These are phyloP conservation scores for Drosophila obscura DNA, from an alignment of 1,140 invertebrate species.

Conservation along the genomic window DNA sequence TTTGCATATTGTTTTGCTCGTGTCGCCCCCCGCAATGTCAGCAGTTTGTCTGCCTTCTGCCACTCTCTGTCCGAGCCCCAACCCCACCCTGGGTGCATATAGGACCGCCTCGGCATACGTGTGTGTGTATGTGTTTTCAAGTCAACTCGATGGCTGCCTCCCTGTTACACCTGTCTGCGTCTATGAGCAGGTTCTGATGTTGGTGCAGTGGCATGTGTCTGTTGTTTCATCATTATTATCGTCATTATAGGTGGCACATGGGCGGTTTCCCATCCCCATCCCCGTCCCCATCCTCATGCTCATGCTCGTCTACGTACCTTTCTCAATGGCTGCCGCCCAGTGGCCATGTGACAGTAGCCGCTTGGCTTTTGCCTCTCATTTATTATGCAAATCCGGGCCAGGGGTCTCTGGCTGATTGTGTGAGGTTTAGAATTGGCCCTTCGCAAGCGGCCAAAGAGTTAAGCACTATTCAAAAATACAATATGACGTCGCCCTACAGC, in stretches of 20 bases:
- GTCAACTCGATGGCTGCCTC: constrained; percentile 35
- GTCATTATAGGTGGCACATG: constrained; percentile 77
- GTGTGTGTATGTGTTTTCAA: constrained; percentile 24
- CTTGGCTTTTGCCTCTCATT: constrained; percentile 78
- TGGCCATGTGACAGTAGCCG: constrained; percentile 72
- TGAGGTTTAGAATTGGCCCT: constrained; percentile 27
- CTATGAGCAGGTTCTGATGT: neutral
- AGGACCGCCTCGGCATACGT: constrained; percentile 27
- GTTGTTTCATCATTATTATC: constrained; percentile 73
- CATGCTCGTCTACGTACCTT: neutral
- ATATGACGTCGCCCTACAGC: neutral
- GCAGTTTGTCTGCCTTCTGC: constrained; percentile 48
- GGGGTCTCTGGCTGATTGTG: constrained; percentile 21
- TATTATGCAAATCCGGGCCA: constrained; percentile 74
- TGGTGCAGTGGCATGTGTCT: constrained; percentile 30
- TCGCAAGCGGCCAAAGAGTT: constrained; percentile 57
- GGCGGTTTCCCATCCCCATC: constrained; percentile 24
- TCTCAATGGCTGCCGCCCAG: neutral
- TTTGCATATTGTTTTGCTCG: constrained; percentile 81
- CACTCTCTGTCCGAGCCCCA: neutral
- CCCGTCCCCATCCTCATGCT: neutral
- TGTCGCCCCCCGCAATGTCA: constrained; percentile 31
- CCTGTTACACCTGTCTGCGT: constrained; percentile 51
- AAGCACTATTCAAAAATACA: constrained; percentile 58
- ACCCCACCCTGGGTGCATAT: constrained; percentile 42